Conservation (phyloP, 2,113 vertebrate species). For the Festucalex cinctus region DNA sequence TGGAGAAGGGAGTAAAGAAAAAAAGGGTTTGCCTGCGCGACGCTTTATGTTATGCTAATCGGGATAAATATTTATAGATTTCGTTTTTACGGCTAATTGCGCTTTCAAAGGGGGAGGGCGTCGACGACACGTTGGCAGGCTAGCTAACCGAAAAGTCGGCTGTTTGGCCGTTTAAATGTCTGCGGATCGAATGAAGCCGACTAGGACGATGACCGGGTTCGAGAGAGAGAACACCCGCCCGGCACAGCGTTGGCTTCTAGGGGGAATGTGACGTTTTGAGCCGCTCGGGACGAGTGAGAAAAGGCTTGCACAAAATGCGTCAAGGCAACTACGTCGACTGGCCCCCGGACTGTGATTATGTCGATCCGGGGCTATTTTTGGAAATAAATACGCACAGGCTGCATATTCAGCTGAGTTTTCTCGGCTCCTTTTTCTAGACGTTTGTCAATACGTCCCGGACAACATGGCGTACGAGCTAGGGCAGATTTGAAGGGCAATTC, state of each 20-base stretch:
- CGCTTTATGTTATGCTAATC: constrained; percentile 77
- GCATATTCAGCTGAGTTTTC: constrained; percentile 20
- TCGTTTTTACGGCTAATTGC: constrained; percentile 38
- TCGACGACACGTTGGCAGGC: constrained; percentile 47
- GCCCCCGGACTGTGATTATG: constrained; percentile 55
- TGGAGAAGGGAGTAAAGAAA: constrained; percentile 75
- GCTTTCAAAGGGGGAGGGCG: constrained; percentile 38
- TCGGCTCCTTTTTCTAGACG: background rate
- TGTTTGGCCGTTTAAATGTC: constrained; percentile 35
- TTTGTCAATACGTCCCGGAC: background rate
- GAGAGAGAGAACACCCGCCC: background rate
- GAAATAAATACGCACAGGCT: constrained; percentile 50
- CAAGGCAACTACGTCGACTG: constrained; percentile 50
- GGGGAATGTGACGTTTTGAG: constrained; percentile 53
- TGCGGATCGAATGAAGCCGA: constrained; percentile 11
- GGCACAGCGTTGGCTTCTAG: constrained; percentile 1
- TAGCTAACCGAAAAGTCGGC: constrained; percentile 61
- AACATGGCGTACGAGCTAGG: constrained; percentile 29
- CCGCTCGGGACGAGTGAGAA: constrained; percentile 49
- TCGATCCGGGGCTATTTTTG: constrained; percentile 66
- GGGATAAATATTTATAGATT: constrained; percentile 71
- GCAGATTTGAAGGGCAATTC: background rate
- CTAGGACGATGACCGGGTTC: background rate
- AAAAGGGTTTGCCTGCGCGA: constrained; percentile 70
- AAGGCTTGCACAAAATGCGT: constrained; percentile 44